These are phyloP conservation scores for Philopotamus ludificatus DNA, from an alignment of 1,140 invertebrate genomes.

Conservation along the genomic window DNA sequence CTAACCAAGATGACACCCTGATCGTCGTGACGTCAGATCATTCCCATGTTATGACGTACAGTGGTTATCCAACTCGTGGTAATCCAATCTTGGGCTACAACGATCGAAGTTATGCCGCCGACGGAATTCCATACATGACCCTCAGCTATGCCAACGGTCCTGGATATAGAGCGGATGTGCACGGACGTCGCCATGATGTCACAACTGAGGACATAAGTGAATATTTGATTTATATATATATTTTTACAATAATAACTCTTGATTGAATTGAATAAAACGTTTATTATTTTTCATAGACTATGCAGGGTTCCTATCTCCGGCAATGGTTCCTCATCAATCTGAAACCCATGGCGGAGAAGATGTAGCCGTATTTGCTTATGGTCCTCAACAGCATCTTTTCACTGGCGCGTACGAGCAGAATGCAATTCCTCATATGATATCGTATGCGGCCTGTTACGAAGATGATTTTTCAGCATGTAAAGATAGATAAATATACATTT, in stretches of 20 bases:
- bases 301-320: slow-evolving; percentile 57
- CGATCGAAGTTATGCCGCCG: slow-evolving; percentile 54
- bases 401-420: slow-evolving; percentile 76
- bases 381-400: slow-evolving; percentile 62
- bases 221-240: too few relatives aligned
- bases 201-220: slow-evolving; percentile 30
- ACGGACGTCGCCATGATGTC: slow-evolving; percentile 31
- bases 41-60: slow-evolving; percentile 64
- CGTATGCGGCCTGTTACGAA: slow-evolving; percentile 62
- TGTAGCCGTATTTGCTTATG: slow-evolving; percentile 61
- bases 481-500: too few relatives aligned
- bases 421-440: slow-evolving; percentile 75
- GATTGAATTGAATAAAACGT: too few relatives aligned
- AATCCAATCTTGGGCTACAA: slow-evolving; percentile 63
- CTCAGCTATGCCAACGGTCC: slow-evolving; percentile 76
- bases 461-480: slow-evolving; percentile 18
- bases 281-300: too few relatives aligned
- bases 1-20: slow-evolving; percentile 59
- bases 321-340: slow-evolving; percentile 48
- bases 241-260: too few relatives aligned
- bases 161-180: slow-evolving; percentile 52
- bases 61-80: slow-evolving; percentile 69
- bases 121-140: slow-evolving; percentile 69
- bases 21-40: slow-evolving; percentile 70
- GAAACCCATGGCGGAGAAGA: slow-evolving; percentile 66